phyloP scores from a whole-genome alignment of 2,888 invertebrate species.

The Platycnemis pennipes region DNA sequence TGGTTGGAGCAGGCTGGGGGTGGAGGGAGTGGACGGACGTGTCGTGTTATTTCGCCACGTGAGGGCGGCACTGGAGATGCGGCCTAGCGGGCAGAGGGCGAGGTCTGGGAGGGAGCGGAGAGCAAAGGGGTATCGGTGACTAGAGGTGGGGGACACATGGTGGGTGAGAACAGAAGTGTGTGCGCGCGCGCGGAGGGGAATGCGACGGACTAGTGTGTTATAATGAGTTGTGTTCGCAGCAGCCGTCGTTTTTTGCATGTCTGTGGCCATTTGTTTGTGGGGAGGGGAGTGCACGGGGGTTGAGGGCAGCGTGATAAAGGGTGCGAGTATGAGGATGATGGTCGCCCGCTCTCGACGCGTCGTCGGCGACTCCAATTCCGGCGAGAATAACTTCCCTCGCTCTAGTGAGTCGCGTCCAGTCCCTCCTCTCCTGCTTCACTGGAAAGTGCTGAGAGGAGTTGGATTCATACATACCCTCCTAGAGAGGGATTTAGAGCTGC shows the following conservation, averaged over 20 bases:
- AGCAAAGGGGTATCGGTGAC: neutral
- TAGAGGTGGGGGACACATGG: neutral
- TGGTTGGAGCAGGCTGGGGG: neutral
- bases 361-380: neutral
- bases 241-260: neutral
- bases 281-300: neutral
- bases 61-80: no score
- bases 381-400: no score
- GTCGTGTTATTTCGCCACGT: no score
- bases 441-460: no score
- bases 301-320: neutral
- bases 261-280: neutral
- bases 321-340: neutral
- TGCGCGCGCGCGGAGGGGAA: neutral
- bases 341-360: neutral
- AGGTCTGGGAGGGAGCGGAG: neutral
- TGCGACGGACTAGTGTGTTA: neutral
- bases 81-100: neutral
- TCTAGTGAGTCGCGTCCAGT: no score
- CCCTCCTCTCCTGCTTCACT: no score
- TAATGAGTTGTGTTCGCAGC: slow-evolving; percentile 17
- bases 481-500: no score
- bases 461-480: no score
- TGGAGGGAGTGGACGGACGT: neutral
- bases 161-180: neutral